Conservation (phyloP, 2,797 vertebrate species). For the Myripristis murdjan region DNA sequence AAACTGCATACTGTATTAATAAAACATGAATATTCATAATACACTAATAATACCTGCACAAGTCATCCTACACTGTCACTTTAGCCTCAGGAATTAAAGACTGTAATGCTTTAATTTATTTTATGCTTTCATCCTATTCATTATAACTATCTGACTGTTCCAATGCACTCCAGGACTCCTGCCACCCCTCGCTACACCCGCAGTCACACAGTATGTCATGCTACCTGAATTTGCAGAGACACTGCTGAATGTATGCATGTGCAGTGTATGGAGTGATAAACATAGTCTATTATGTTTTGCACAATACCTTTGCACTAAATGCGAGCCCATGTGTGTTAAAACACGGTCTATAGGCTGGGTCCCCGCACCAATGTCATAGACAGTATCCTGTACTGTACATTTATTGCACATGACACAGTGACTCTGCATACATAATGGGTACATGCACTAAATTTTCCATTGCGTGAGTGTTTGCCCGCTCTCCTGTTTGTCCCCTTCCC, state of each 20-base stretch:
- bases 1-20: slow-evolving; percentile 52
- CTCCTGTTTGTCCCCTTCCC: slow-evolving; percentile 32
- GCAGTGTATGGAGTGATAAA: slow-evolving; percentile 41
- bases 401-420: slow-evolving; percentile 20
- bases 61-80: slow-evolving; percentile 23
- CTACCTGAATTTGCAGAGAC: slow-evolving; percentile 57
- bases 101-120: slow-evolving; percentile 33
- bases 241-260: slow-evolving; percentile 45
- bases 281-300: slow-evolving; percentile 14
- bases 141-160: slow-evolving; percentile 43
- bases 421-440: slow-evolving; percentile 18
- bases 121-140: slow-evolving; percentile 58
- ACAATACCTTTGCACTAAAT: slow-evolving; percentile 20
- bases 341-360: slow-evolving; percentile 30
- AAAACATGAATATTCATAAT: slow-evolving; percentile 63
- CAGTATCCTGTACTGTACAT: slow-evolving; percentile 53
- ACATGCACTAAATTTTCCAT: background rate
- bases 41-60: slow-evolving; percentile 34
- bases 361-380: slow-evolving; percentile 44
- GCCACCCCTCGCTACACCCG: slow-evolving; percentile 50
- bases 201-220: slow-evolving; percentile 54
- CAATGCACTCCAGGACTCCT: slow-evolving; percentile 51
- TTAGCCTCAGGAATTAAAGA: slow-evolving; percentile 46
- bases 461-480: slow-evolving; percentile 34
- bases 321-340: slow-evolving; percentile 25